phyloP scores from a whole-genome alignment of 2,113 vertebrate species.

The Gadus chalcogrammus region DNA sequence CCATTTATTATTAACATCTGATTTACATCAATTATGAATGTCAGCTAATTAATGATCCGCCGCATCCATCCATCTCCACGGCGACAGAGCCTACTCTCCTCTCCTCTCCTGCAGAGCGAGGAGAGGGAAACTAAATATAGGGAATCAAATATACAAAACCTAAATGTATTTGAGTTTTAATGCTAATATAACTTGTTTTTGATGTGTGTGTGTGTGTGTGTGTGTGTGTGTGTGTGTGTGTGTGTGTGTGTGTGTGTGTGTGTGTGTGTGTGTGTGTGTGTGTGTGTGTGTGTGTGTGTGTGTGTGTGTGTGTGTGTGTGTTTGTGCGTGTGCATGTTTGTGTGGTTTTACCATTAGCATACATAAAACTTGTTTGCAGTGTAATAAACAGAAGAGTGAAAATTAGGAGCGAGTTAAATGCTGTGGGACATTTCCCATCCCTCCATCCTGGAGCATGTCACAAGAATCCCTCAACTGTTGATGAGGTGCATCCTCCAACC shows the following conservation, averaged over 20 bases:
- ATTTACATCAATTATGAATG: slow-evolving; percentile 70
- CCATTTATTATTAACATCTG: slow-evolving; percentile 66
- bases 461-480: slow-evolving; percentile 61
- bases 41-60: slow-evolving; percentile 62
- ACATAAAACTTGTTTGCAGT: neutral
- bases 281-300: too few relatives aligned
- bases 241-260: neutral
- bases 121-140: too few relatives aligned
- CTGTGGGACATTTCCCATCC: slow-evolving; percentile 73
- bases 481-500: slow-evolving; percentile 61
- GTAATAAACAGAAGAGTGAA: slow-evolving; percentile 64
- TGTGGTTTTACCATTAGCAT: neutral
- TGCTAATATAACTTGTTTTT: too few relatives aligned
- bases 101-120: too few relatives aligned
- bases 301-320: slow-evolving; percentile 19
- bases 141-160: neutral
- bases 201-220: too few relatives aligned
- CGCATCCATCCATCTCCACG: slow-evolving; percentile 45
- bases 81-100: slow-evolving; percentile 46
- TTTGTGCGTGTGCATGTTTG: neutral
- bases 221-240: slow-evolving; percentile 19
- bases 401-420: slow-evolving; percentile 70
- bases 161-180: neutral
- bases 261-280: slow-evolving; percentile 15
- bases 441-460: slow-evolving; percentile 60